Conservation (phyloP, 2,113 vertebrate genomes). For the Benitochromis conjunctus region DNA sequence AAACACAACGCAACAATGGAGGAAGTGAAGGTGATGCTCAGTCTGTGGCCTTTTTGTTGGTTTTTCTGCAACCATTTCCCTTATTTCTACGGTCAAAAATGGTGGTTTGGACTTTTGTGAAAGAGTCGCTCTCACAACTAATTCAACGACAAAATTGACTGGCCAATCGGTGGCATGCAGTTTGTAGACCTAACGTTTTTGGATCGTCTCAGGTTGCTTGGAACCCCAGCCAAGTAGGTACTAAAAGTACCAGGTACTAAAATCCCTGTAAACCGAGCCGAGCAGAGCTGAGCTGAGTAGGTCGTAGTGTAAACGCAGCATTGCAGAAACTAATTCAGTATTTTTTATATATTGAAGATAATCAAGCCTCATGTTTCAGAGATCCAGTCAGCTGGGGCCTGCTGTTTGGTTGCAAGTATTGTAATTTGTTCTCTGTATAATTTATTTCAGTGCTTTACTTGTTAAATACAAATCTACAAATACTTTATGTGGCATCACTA, state of each 20-base stretch:
- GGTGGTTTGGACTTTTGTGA: neutral
- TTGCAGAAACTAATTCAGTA: fast-evolving
- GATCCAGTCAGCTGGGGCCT: fast-evolving
- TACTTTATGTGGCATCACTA: neutral
- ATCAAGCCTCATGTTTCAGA: neutral
- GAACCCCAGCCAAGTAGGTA: neutral
- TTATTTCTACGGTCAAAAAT: neutral
- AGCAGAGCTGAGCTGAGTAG: neutral
- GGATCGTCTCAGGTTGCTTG: neutral
- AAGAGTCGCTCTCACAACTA: neutral
- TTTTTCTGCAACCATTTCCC: fast-evolving
- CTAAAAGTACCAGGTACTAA: neutral
- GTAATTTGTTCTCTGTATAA: neutral
- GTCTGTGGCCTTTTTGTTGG: fast-evolving
- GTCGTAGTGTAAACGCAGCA: neutral
- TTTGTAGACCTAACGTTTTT: neutral
- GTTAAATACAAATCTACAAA: neutral
- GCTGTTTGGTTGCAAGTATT: neutral
- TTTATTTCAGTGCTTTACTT: neutral
- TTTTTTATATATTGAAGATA: neutral
- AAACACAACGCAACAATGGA: neutral
- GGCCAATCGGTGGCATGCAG: neutral
- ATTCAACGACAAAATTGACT: fast-evolving
- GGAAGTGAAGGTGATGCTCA: neutral
- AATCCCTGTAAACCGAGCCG: neutral